These are phyloP conservation scores for Xiphorhynchus erythropygius DNA, from an alignment of 2,797 vertebrate species.

Conservation along the genomic window DNA sequence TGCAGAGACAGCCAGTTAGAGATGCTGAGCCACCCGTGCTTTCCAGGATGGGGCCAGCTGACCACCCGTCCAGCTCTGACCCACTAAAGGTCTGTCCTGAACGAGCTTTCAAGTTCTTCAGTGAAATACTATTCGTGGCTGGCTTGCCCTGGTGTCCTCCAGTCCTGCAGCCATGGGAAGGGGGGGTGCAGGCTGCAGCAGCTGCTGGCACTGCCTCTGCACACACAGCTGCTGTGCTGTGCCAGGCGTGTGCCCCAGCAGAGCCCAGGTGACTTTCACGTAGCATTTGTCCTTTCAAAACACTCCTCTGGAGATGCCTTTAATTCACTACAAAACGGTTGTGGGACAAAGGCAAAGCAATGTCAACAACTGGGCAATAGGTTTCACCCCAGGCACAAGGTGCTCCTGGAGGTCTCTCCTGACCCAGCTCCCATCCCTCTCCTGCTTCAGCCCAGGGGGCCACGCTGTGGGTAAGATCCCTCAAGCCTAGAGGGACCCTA, in stretches of 20 bases:
- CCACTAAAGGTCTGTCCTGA: neutral
- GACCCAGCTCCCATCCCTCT: neutral
- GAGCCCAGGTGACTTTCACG: neutral
- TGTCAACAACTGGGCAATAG: accelerated
- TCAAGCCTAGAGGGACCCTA: neutral
- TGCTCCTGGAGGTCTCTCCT: accelerated
- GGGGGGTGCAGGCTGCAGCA: neutral
- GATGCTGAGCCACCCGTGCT: neutral
- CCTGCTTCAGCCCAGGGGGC: neutral
- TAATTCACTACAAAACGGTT: accelerated
- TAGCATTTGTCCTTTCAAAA: neutral
- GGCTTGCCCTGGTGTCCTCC: neutral
- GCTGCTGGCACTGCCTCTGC: neutral
- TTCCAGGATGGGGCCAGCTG: neutral
- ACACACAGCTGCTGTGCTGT: neutral
- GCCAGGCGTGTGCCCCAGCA: neutral
- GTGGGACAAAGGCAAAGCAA: neutral
- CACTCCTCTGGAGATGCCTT: neutral
- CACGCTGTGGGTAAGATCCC: accelerated
- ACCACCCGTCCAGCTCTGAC: neutral
- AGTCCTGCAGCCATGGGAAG: neutral
- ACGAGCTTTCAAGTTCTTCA: neutral
- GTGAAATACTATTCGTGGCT: neutral
- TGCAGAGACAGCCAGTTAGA: conserved; percentile 70
- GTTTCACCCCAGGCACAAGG: neutral